A percentile compares a stretch with the other conserved stretches of the same genome.
These are phyloP conservation scores for Himantopus leucocephalus DNA, from an alignment of 2,113 vertebrate genomes.

Conservation along the genomic window DNA sequence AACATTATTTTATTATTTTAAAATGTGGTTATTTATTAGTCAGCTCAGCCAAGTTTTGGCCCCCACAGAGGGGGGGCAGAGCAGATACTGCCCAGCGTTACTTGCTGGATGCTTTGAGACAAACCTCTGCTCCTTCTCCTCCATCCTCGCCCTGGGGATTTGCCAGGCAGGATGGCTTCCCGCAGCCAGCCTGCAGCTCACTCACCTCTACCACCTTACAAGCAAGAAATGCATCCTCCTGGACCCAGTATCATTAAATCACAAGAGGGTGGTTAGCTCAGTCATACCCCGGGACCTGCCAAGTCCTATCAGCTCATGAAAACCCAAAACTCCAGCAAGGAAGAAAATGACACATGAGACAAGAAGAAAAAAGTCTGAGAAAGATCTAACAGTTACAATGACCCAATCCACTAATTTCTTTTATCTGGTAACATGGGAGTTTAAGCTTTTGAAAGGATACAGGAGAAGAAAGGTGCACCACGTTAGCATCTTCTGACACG, in stretches of 20 bases:
- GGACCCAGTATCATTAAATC: fast-evolving
- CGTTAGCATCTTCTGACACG: fast-evolving
- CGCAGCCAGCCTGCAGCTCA: not conserved
- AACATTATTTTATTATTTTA: not conserved
- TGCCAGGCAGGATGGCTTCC: not conserved
- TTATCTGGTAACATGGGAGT: not conserved
- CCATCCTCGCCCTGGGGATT: fast-evolving
- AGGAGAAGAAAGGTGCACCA: not conserved
- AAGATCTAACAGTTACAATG: not conserved
- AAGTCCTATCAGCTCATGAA: not conserved
- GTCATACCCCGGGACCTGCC: fast-evolving
- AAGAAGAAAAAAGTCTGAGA: not conserved
- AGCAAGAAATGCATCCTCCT: not conserved
- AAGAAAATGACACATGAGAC: not conserved
- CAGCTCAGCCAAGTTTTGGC: not conserved
- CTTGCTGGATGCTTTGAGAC: not conserved
- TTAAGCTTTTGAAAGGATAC: not conserved
- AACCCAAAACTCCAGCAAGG: not conserved
- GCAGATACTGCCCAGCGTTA: fast-evolving
- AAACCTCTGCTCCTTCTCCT: not conserved
- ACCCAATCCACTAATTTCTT: not conserved
- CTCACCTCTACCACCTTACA: not conserved
- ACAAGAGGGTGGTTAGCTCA: not conserved
- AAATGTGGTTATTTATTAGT: not conserved
- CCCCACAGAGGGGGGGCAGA: not conserved